Percentiles rank a stretch among this genome's conserved stretches.
Evolutionary conservation across 2,888 invertebrate genomes (phyloP).

Genomic region (Cataglyphis altisquamis): DNA sequence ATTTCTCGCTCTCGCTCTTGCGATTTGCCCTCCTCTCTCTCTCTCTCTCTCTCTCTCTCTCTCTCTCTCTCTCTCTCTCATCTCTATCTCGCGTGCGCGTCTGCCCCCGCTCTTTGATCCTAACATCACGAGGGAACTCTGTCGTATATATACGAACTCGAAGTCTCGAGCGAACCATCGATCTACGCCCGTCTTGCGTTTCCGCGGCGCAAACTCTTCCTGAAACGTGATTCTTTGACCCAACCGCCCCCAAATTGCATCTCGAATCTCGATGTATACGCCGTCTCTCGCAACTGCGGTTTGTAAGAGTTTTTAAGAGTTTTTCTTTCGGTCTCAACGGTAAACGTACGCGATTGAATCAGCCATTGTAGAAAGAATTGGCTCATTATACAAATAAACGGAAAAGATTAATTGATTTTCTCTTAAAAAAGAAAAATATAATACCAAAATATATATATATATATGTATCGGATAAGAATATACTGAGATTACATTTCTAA

Average conservation of each 20-base stretch:
- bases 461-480: background rate
- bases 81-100: slow-evolving; percentile 20
- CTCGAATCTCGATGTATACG: slow-evolving; percentile 42
- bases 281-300: slow-evolving; percentile 4
- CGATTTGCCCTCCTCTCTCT: background rate
- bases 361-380: background rate
- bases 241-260: slow-evolving; percentile 31
- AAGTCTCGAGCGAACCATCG: slow-evolving; percentile 51
- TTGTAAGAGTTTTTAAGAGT: slow-evolving; percentile 10
- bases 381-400: background rate
- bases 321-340: background rate
- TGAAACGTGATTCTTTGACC: slow-evolving; percentile 56
- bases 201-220: slow-evolving; percentile 53
- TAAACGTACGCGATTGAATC: slow-evolving; percentile 29
- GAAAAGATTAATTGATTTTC: background rate
- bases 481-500: background rate
- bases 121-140: slow-evolving; percentile 37
- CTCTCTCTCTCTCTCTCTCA: slow-evolving; percentile 26
- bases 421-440: background rate
- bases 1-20: slow-evolving; percentile 68
- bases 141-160: slow-evolving; percentile 37
- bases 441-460: background rate
- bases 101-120: slow-evolving; percentile 31
- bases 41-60: slow-evolving; percentile 64
- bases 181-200: slow-evolving; percentile 57